Evolutionary conservation across 2,888 invertebrate genomes (phyloP).

Genomic region (Pollenia labialis): DNA sequence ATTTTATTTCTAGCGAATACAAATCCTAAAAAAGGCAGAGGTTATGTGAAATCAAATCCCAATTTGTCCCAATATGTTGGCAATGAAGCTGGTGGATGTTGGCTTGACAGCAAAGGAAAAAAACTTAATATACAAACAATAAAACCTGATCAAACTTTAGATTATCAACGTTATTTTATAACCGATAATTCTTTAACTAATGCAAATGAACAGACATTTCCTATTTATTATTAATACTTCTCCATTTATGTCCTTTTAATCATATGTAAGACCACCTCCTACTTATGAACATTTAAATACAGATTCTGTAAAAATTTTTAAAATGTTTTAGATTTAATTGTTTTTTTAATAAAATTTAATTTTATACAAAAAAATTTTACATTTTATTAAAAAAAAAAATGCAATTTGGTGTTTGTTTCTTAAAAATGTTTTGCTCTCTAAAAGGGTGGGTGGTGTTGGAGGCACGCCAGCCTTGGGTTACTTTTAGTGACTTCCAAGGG

Average conservation of each 20-base stretch:
- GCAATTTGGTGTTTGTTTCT: too few species aligned
- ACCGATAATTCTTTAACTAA: constrained; percentile 27
- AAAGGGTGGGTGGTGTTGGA: too few species aligned
- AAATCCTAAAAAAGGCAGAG: constrained; percentile 38
- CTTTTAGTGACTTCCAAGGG: too few species aligned
- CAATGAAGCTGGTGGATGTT: constrained; percentile 73
- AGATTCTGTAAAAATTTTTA: constrained; percentile 32
- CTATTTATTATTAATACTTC: neutral
- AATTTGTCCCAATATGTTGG: constrained; percentile 74
- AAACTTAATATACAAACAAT: constrained; percentile 44
- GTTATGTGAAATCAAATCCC: constrained; percentile 65
- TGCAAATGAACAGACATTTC: constrained; percentile 8
- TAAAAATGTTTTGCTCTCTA: too few species aligned
- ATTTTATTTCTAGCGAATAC: constrained; percentile 69
- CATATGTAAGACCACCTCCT: neutral
- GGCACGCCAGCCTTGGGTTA: too few species aligned
- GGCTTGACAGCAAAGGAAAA: constrained; percentile 67
- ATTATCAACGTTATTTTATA: neutral
- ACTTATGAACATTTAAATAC: constrained; percentile 16
- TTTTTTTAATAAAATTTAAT: neutral
- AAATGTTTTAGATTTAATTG: constrained; percentile 33
- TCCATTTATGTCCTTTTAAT: constrained; percentile 7
- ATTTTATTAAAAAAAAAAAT: too few species aligned
- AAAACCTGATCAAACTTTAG: constrained; percentile 33
- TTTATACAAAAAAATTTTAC: too few species aligned